These are phyloP conservation scores for Aspidoscelis tigris DNA, from an alignment of 2,113 vertebrate genomes.

Conservation along the genomic window DNA sequence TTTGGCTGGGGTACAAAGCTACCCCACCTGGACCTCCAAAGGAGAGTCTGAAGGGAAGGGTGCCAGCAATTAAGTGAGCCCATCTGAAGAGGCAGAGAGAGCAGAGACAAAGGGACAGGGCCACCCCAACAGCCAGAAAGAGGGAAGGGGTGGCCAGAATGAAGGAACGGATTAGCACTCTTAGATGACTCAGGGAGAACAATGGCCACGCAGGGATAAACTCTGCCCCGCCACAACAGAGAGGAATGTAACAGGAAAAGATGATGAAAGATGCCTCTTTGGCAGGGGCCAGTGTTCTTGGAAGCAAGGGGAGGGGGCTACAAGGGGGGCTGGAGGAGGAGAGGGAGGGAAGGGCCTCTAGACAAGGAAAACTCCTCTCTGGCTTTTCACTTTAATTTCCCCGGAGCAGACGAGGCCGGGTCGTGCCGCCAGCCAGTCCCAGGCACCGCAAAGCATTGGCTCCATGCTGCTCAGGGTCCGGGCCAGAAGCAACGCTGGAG, in stretches of 20 bases:
- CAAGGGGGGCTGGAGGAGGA: background rate
- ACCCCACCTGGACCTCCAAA: background rate
- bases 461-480: slow-evolving; percentile 27
- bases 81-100: too few relatives aligned
- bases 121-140: background rate
- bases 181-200: background rate
- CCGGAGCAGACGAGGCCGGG: slow-evolving; percentile 12
- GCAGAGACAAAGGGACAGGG: background rate
- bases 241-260: background rate
- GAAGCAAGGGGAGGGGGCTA: background rate
- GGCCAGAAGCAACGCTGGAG: slow-evolving; percentile 38
- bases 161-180: background rate
- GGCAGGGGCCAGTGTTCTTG: background rate
- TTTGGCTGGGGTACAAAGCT: too few relatives aligned
- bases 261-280: background rate
- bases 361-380: background rate
- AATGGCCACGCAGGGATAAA: background rate
- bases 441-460: slow-evolving; percentile 15
- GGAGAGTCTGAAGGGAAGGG: background rate
- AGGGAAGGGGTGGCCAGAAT: background rate
- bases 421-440: slow-evolving; percentile 46
- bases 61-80: background rate
- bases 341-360: background rate
- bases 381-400: background rate
- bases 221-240: background rate